Conservation (phyloP, 2,888 invertebrate genomes). For the Drosophila tanythrix region DNA sequence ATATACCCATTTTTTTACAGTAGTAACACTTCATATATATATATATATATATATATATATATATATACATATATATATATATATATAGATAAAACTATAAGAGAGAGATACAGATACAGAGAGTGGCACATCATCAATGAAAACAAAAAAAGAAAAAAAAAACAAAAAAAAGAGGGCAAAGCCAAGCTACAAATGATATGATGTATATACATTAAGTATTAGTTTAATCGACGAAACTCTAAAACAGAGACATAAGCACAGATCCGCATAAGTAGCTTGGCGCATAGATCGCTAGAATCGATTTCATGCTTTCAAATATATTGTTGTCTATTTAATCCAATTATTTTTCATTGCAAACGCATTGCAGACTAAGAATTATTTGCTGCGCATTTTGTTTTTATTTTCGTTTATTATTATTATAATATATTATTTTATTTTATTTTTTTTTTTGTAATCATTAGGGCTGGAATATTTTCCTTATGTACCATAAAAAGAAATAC, state of each 20-base stretch:
- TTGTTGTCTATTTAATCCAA: slow-evolving; percentile 13
- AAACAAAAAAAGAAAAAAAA: slow-evolving; percentile 1
- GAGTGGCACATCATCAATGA: background rate
- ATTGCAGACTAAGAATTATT: background rate
- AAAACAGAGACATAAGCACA: background rate
- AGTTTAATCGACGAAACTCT: slow-evolving; percentile 5
- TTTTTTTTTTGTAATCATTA: background rate
- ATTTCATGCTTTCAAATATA: slow-evolving; percentile 7
- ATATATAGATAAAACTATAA: background rate
- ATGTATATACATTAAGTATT: slow-evolving; percentile 47
- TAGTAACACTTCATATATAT: slow-evolving; percentile 26
- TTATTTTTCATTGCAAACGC: background rate
- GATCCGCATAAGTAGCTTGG: background rate
- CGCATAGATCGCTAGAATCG: background rate
- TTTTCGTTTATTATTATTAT: background rate
- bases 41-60: background rate
- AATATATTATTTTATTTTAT: background rate
- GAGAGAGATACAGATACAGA: background rate
- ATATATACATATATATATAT: slow-evolving; percentile 14
- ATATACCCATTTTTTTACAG: slow-evolving; percentile 30
- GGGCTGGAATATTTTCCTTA: slow-evolving; percentile 27
- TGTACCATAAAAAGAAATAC: slow-evolving; percentile 21
- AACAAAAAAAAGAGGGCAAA: slow-evolving; percentile 24
- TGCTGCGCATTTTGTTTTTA: slow-evolving; percentile 10
- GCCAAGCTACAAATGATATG: slow-evolving; percentile 51